Conservation (phyloP, 1,140 invertebrate genomes). For the Ceratina calcarata region DNA sequence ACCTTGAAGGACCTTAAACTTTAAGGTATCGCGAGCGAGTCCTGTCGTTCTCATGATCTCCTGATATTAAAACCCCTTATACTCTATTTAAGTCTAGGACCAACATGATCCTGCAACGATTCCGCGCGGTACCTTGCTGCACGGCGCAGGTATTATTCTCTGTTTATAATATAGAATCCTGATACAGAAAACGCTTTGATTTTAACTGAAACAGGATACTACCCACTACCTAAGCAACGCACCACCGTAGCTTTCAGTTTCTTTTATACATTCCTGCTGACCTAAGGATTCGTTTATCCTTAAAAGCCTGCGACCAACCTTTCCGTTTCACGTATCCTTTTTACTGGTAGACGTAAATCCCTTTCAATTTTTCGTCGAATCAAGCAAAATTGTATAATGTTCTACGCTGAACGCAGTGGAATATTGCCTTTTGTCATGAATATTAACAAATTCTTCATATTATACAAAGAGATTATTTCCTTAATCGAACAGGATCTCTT, state of each 20-base stretch:
- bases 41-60: conserved; percentile 54
- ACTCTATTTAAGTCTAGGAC: conserved; percentile 70
- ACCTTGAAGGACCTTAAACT: conserved; percentile 18
- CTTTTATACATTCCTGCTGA: conserved; percentile 73
- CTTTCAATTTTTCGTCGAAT: neutral
- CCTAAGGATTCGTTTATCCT: conserved; percentile 76
- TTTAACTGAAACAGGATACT: conserved; percentile 61
- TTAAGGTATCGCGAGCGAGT: conserved; percentile 1
- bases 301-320: conserved; percentile 58
- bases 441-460: too few species aligned
- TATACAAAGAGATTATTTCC: too few species aligned
- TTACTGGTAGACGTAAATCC: conserved; percentile 4
- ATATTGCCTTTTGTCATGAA: too few species aligned
- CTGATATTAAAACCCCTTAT: conserved; percentile 71
- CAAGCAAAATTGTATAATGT: neutral
- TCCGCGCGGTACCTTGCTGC: conserved; percentile 8
- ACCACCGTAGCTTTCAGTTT: conserved; percentile 52
- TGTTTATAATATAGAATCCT: conserved; percentile 58
- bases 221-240: conserved; percentile 14
- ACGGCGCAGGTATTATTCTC: conserved; percentile 10
- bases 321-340: neutral
- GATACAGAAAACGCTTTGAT: conserved; percentile 66
- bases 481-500: too few species aligned
- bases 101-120: conserved; percentile 45
- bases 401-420: too few species aligned